Percentiles rank a stretch among this genome's conserved stretches.
Conservation (phyloP, 2,888 invertebrate species). For the Sinopyrophorus schimmeli region DNA sequence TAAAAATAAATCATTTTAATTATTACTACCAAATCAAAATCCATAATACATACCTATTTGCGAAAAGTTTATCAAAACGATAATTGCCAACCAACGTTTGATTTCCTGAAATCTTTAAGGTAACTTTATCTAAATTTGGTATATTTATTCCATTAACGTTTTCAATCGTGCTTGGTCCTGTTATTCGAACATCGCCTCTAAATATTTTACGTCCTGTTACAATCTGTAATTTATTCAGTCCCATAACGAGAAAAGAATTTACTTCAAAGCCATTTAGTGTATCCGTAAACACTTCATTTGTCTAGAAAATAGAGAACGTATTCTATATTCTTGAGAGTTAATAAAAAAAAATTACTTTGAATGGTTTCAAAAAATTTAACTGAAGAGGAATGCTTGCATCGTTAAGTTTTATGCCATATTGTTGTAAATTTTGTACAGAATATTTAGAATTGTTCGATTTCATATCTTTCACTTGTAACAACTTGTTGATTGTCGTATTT, state of each 20-base stretch:
- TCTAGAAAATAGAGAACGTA: slow-evolving; percentile 13
- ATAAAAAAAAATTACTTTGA: slow-evolving; percentile 45
- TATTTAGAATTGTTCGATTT: slow-evolving; percentile 34
- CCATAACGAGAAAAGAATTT: slow-evolving; percentile 52
- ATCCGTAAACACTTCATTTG: slow-evolving; percentile 52
- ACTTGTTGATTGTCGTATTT: slow-evolving; percentile 55
- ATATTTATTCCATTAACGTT: slow-evolving; percentile 57
- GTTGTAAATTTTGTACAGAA: slow-evolving; percentile 47
- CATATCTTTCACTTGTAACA: slow-evolving; percentile 50
- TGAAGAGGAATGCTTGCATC: slow-evolving; percentile 48
- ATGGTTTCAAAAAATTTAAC: slow-evolving; percentile 48
- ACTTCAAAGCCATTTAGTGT: slow-evolving; percentile 56
- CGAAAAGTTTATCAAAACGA: slow-evolving; percentile 40
- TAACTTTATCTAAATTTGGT: slow-evolving; percentile 50
- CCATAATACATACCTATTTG: too few species aligned
- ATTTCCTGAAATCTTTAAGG: slow-evolving; percentile 55
- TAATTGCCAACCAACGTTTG: slow-evolving; percentile 56
- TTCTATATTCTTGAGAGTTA: too few species aligned
- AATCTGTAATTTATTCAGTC: slow-evolving; percentile 51
- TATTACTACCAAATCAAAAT: neutral
- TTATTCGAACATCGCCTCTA: slow-evolving; percentile 52
- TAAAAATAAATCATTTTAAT: slow-evolving; percentile 14
- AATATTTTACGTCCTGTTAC: slow-evolving; percentile 59
- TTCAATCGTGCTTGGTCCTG: slow-evolving; percentile 52
- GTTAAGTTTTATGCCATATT: slow-evolving; percentile 48